These are phyloP conservation scores for Mechanitis mazaeus DNA, from an alignment of 2,888 invertebrate genomes.

Conservation along the genomic window DNA sequence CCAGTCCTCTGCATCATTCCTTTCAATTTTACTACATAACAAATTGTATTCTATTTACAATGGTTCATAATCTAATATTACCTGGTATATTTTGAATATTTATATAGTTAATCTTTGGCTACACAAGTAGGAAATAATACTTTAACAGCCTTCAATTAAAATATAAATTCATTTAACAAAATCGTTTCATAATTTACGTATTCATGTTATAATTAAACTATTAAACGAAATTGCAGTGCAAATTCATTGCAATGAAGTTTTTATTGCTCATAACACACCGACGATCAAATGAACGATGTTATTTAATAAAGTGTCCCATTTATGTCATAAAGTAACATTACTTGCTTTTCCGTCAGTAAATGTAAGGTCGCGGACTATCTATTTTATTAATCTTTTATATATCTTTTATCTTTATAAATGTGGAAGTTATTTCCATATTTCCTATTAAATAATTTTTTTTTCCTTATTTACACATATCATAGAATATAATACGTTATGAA, in stretches of 20 bases:
- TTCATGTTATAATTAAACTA: too few species aligned
- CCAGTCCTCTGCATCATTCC: slow-evolving; percentile 18
- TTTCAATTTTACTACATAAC: slow-evolving; percentile 2
- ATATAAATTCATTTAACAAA: too few species aligned
- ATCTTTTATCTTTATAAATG: background rate
- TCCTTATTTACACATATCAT: too few species aligned
- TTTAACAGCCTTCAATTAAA: too few species aligned
- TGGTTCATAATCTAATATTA: background rate
- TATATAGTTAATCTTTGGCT: too few species aligned
- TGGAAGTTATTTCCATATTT: background rate
- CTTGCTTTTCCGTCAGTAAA: background rate
- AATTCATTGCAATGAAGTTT: slow-evolving; percentile 47
- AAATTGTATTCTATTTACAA: slow-evolving; percentile 12
- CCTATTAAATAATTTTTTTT: too few species aligned
- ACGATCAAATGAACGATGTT: slow-evolving; percentile 32
- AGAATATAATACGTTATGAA: too few species aligned
- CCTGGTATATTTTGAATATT: too few species aligned
- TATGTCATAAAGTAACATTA: background rate
- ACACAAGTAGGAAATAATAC: too few species aligned
- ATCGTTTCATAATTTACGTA: too few species aligned
- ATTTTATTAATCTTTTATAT: background rate
- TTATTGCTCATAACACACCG: slow-evolving; percentile 42
- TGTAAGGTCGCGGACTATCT: background rate
- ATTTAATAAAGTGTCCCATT: slow-evolving; percentile 17
- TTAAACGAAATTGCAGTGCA: slow-evolving; percentile 32